phyloP scores from a whole-genome alignment of 2,888 invertebrate species.

The Ellobium chinense region DNA sequence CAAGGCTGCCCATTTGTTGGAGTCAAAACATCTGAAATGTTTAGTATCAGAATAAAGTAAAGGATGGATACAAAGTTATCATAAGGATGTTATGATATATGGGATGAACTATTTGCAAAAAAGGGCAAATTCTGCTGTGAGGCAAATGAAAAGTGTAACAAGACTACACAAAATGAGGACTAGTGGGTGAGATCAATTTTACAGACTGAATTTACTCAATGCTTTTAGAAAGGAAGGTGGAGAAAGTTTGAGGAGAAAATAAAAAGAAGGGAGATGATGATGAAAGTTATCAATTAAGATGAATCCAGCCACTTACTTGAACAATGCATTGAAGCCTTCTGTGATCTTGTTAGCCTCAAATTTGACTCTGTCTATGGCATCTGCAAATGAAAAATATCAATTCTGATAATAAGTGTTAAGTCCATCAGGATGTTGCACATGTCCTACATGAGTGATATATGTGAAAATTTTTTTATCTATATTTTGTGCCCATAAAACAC shows the following conservation, averaged over 20 bases:
- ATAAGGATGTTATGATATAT: background rate
- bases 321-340: conserved; percentile 82
- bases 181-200: no score
- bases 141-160: background rate
- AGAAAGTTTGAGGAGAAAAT: no score
- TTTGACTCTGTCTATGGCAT: conserved; percentile 77
- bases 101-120: background rate
- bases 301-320: conserved; percentile 66
- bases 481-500: no score
- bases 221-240: no score
- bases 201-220: no score
- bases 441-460: no score
- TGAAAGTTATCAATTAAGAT: no score
- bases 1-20: conserved; percentile 71
- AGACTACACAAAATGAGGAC: background rate
- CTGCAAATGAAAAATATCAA: conserved; percentile 64
- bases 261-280: no score
- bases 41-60: background rate
- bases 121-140: background rate
- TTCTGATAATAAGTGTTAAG: no score
- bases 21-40: conserved; percentile 78
- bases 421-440: no score
- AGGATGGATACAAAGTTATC: background rate
- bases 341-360: conserved; percentile 81
- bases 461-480: no score